Base-by-base conservation (phyloP, 2,888 invertebrate genomes). In the Apantesis nais region DNA sequence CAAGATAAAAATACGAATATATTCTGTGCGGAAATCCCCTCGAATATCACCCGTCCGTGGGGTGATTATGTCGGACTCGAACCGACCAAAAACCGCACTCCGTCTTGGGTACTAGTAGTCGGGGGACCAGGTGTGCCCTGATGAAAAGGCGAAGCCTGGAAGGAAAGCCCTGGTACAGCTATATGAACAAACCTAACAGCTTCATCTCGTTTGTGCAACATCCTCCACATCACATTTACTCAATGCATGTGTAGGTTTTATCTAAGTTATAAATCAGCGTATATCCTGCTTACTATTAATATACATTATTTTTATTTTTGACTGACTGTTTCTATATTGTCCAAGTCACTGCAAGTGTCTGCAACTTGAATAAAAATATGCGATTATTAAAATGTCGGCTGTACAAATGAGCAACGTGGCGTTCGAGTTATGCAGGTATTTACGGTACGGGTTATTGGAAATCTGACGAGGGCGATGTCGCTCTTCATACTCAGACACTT, bases 371-470 rank as follows among this genome's bases (percentile, higher is more conserved):
- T 89, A 92, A 92, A 92, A 92, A 92, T 92, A 92, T 92, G 92
- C 92, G 88, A 89, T 92, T 92, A 93, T 92, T 93, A 93, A 93
- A 93, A 93, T 92, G 90, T 92, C 88, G 88, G 88, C 86, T 89
- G 88, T 89, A 92, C 92, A 92, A 93, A 92, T 92, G 92, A 92
- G 90, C 87, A 87, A 81, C 76, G 88, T 74, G 88, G 88, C 83
- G 78, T 86, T 88, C 82, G 64, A 73, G 88, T 82, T 88, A 91
- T 89, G 89, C 90, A 89, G 90, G 91, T 90, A 92, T 91, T 89
- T 88, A 88, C 85, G 87, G 89, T 81, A 87, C 87, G 90, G 92
- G 92, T 92, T 92, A 92, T 89, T 88, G 86, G 81, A 82, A 83
- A 84, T 83, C 86, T 83, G 75, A 60, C 74, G 77, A 73, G 74